Conservation (phyloP, 1,140 invertebrate genomes). For the Chrysomallon squamiferum region DNA sequence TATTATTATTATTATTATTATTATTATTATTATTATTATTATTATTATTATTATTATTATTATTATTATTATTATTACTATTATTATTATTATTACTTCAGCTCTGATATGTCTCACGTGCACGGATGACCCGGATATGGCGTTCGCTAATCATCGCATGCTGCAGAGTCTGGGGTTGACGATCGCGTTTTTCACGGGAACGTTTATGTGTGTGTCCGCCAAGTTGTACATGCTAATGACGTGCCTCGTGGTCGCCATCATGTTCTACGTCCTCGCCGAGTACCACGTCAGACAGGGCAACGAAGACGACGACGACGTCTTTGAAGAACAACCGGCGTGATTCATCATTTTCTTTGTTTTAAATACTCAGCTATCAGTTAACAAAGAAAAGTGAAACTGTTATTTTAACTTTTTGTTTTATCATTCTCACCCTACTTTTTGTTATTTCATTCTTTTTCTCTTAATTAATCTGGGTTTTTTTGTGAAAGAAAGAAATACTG, state of each 20-base stretch:
- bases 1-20: no score
- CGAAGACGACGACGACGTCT: slow-evolving; percentile 37
- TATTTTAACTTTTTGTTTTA: background rate
- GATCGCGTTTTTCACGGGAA: slow-evolving; percentile 79
- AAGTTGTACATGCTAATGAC: slow-evolving; percentile 89
- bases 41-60: background rate
- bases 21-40: no score
- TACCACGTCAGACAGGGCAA: slow-evolving; percentile 52
- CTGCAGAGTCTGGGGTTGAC: slow-evolving; percentile 95
- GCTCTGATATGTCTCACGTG: slow-evolving; percentile 88
- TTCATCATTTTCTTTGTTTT: background rate
- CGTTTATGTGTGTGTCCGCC: slow-evolving; percentile 84
- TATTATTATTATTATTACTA: background rate
- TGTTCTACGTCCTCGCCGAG: slow-evolving; percentile 62
- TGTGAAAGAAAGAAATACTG: no score
- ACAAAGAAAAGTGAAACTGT: background rate
- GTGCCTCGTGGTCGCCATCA: slow-evolving; percentile 73
- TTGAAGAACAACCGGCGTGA: slow-evolving; percentile 22
- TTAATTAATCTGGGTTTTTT: no score
- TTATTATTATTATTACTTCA: slow-evolving; percentile 25
- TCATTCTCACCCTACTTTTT: no score
- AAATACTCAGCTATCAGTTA: background rate
- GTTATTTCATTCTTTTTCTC: no score
- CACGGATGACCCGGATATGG: slow-evolving; percentile 89
- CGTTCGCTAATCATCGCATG: slow-evolving; percentile 94